Evolutionary conservation across 2,113 vertebrate genomes (phyloP).

Genomic region (Tachysurus vachellii): DNA sequence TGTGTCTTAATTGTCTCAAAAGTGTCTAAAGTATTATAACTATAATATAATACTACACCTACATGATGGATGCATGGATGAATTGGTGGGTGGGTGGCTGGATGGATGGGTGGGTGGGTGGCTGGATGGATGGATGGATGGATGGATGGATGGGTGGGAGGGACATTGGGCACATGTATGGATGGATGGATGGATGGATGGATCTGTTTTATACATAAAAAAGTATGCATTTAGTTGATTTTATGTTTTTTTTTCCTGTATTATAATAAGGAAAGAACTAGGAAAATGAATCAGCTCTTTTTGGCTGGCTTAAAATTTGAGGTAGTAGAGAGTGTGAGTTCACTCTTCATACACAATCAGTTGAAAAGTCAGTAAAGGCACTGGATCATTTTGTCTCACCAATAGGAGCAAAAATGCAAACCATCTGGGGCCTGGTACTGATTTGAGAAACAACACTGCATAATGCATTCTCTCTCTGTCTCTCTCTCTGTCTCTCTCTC

Average conservation of each 20-base stretch:
- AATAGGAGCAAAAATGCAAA: constrained; percentile 3
- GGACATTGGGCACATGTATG: too few species aligned
- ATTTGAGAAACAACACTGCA: constrained; percentile 12
- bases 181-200: too few species aligned
- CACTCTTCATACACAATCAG: background rate
- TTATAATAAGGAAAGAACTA: background rate
- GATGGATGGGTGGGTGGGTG: too few species aligned
- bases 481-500: constrained; percentile 17
- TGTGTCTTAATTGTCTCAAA: background rate
- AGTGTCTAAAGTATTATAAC: background rate
- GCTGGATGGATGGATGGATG: too few species aligned
- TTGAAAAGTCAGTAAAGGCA: background rate
- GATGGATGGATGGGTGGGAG: too few species aligned
- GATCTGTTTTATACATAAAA: too few species aligned
- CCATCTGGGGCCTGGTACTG: constrained; percentile 1
- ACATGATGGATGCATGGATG: too few species aligned
- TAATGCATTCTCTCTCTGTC: constrained; percentile 15
- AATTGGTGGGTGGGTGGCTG: too few species aligned
- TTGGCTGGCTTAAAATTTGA: background rate
- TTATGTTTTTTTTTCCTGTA: background rate
- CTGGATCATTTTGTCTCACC: background rate
- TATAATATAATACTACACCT: background rate
- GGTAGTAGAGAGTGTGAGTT: background rate
- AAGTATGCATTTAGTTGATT: too few species aligned
- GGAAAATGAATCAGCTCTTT: background rate